Evolutionary conservation across 2,113 vertebrate species (phyloP), one percentile per base, ranked within the genome.

Genomic region (Ophthalmolycus amberensis): DNA sequence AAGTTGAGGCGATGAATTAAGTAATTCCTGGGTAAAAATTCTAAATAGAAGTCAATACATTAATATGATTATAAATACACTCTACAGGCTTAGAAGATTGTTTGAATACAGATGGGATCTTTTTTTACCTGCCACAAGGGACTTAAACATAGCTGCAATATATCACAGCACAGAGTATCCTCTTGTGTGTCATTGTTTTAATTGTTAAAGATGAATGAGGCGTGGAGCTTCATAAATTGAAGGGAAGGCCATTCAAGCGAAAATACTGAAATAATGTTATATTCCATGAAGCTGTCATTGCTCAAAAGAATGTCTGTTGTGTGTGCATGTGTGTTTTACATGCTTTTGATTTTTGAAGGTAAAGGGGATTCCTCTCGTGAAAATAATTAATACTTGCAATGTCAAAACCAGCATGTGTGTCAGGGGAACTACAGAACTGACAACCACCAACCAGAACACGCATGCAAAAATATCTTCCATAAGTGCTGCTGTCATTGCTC

Each of bases 121-220:
- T 15, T 42, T 34, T 37, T 42, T 27, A 67, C 34, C 65, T 58
- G 56, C 54, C 76, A 71, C 63, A 5, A 8, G 67, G 64, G 80
- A 82, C 29, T 77, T 68, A 46, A 27, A 54, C 44, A 72, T 79
- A 74, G 73, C 58, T 56, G 58, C 62, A 60, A 29, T 18, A 54
- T 77, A 54, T 56, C 14, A 71, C 56, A 50, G 32, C 50, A 58
- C 37, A 69, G 15, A 65, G 32, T 12, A 71, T 83, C 37, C 85
- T 75, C 85, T 40, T 42, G 77, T 72, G 79, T 37, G 48, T 72
- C 75, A 22, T 34, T 87, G 62, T 86, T 82, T 83, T 79, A 56
- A 86, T 75, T 58, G 34, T 22, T 48, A 2, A 48, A 16, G 15
- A 48, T 29, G 27, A 85, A 75, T 29, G 83, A 85, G 78, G 64